Conservation (phyloP, 2,113 vertebrate genomes). For the Hystrix cristata region DNA sequence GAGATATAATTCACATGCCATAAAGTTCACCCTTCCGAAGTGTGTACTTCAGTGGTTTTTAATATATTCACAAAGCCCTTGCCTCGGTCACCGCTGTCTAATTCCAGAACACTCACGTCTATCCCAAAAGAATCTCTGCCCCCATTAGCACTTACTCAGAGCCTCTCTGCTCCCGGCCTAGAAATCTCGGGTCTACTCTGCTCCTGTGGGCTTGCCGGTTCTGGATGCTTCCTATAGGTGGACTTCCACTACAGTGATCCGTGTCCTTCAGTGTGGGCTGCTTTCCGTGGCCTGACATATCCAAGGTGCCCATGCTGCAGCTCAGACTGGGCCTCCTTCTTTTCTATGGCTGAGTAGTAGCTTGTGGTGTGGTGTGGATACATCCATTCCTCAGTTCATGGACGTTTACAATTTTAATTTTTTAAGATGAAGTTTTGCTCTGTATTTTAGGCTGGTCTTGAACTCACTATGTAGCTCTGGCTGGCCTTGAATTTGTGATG, state of each 20-base stretch:
- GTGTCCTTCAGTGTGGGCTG: neutral
- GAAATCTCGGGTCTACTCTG: neutral
- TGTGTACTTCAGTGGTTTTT: neutral
- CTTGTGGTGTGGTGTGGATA: rapidly evolving
- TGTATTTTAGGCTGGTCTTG: neutral
- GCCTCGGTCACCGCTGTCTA: neutral
- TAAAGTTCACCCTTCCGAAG: neutral
- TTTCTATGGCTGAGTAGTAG: neutral
- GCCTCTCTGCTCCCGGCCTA: neutral
- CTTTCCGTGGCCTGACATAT: neutral
- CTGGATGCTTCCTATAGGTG: neutral
- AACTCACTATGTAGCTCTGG: neutral
- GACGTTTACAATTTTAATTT: neutral
- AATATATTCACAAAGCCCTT: neutral
- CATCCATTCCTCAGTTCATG: neutral
- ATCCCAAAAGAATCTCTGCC: neutral
- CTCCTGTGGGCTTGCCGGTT: neutral
- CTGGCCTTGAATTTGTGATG: neutral
- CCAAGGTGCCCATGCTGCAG: no score
- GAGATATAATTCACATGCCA: neutral
- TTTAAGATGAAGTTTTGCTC: neutral
- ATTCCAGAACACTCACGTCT: neutral
- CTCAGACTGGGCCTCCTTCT: no score
- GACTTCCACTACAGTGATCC: rapidly evolving
- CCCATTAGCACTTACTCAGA: neutral